Conservation (phyloP, 2,888 invertebrate species). For the Parascotia fuliginaria region DNA sequence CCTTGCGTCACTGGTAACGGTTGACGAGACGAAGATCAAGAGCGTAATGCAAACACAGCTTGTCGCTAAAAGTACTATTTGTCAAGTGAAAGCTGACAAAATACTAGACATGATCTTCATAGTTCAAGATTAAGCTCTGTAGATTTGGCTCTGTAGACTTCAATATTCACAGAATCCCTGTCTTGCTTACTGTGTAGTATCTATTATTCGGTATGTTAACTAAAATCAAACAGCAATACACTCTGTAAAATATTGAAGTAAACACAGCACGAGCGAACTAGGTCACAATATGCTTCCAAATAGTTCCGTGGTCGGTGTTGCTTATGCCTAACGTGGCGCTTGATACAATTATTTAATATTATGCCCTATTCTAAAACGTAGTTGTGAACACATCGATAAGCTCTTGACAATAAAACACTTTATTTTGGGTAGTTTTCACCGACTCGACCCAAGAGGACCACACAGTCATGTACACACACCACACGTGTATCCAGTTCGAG, state of each 20-base stretch:
- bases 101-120: no score
- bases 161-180: not conserved
- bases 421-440: no score
- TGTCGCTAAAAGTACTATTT: slow-evolving; percentile 20
- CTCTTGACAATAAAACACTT: no score
- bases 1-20: slow-evolving; percentile 74
- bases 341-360: slow-evolving; percentile 1
- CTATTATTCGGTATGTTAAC: not conserved
- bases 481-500: no score
- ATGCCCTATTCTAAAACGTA: not conserved
- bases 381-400: no score
- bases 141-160: no score
- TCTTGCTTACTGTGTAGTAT: not conserved
- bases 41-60: slow-evolving; percentile 50
- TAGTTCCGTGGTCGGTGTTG: slow-evolving; percentile 19
- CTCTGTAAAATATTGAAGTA: slow-evolving; percentile 21
- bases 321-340: slow-evolving; percentile 3
- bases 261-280: slow-evolving; percentile 25
- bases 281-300: slow-evolving; percentile 31
- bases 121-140: no score
- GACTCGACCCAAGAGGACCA: no score
- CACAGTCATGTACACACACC: no score
- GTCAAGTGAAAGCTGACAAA: not conserved
- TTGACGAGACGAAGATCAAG: slow-evolving; percentile 77
- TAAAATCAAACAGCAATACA: slow-evolving; percentile 7